Conservation (phyloP, 1,140 invertebrate genomes). For the Drosophila baimaii region DNA sequence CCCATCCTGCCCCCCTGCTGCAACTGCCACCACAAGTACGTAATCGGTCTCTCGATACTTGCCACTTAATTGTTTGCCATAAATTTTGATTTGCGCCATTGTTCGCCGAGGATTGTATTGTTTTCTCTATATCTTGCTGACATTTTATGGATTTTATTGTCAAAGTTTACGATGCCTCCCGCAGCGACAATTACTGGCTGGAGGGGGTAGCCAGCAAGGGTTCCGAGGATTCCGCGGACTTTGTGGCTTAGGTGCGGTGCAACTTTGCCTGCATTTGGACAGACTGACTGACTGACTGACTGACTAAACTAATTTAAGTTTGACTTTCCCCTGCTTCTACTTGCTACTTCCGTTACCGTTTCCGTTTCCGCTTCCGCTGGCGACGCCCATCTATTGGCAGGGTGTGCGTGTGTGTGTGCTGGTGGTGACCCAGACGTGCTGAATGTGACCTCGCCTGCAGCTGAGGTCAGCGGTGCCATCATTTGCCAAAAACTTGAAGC, state of each 20-base stretch:
- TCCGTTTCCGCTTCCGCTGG: slow-evolving; percentile 32
- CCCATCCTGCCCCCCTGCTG: too few relatives aligned
- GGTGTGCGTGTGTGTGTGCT: background rate
- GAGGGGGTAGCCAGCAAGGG: background rate
- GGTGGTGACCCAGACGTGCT: slow-evolving; percentile 32
- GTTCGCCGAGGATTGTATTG: slow-evolving; percentile 13
- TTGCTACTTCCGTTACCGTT: slow-evolving; percentile 17
- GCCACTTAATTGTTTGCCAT: slow-evolving; percentile 68
- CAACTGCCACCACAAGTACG: too few relatives aligned
- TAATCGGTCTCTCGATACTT: slow-evolving; percentile 55
- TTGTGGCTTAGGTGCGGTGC: slow-evolving; percentile 17
- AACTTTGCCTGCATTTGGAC: slow-evolving; percentile 36
- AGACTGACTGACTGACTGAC: slow-evolving; percentile 4
- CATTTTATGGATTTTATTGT: slow-evolving; percentile 57
- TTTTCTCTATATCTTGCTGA: slow-evolving; percentile 37
- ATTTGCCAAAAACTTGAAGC: slow-evolving; percentile 61
- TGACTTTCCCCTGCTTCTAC: slow-evolving; percentile 2
- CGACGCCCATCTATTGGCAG: slow-evolving; percentile 38
- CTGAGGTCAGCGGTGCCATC: slow-evolving; percentile 52
- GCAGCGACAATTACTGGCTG: slow-evolving; percentile 33
- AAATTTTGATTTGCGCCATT: slow-evolving; percentile 67
- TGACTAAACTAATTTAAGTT: slow-evolving; percentile 60
- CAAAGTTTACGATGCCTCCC: slow-evolving; percentile 51
- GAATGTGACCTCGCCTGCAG: slow-evolving; percentile 21
- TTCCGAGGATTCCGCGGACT: background rate